Conservation (phyloP, 2,113 vertebrate species). For the Ctenodactylus gundi region DNA sequence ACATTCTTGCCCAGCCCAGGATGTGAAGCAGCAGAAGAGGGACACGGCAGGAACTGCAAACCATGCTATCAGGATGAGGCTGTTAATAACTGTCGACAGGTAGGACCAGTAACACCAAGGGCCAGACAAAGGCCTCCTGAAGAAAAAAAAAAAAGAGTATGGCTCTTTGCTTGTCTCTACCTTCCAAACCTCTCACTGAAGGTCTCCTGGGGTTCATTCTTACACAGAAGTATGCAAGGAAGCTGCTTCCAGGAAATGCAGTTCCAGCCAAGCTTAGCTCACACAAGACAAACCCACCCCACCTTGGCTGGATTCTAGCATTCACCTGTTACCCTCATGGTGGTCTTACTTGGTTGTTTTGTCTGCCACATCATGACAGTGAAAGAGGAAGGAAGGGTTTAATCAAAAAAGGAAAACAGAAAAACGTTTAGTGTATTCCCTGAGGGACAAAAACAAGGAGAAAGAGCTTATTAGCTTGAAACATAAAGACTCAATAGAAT, state of each 20-base stretch:
- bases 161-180: not conserved
- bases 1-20: not conserved
- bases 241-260: not conserved
- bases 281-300: not conserved
- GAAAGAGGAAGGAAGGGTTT: not conserved
- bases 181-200: not conserved
- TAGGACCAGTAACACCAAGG: not conserved
- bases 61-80: not conserved
- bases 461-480: not conserved
- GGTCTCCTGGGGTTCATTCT: not conserved
- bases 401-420: not conserved
- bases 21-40: not conserved
- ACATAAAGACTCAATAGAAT: not conserved
- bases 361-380: not conserved
- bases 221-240: not conserved
- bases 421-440: rapidly evolving
- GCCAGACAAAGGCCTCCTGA: not conserved
- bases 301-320: not conserved
- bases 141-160: not conserved
- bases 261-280: not conserved
- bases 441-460: not conserved
- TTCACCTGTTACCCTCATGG: not conserved
- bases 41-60: not conserved
- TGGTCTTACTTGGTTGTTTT: not conserved
- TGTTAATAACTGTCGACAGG: not conserved